Evolutionary conservation across 2,797 vertebrate genomes (phyloP).

Genomic region (Pipistrellus kuhlii): DNA sequence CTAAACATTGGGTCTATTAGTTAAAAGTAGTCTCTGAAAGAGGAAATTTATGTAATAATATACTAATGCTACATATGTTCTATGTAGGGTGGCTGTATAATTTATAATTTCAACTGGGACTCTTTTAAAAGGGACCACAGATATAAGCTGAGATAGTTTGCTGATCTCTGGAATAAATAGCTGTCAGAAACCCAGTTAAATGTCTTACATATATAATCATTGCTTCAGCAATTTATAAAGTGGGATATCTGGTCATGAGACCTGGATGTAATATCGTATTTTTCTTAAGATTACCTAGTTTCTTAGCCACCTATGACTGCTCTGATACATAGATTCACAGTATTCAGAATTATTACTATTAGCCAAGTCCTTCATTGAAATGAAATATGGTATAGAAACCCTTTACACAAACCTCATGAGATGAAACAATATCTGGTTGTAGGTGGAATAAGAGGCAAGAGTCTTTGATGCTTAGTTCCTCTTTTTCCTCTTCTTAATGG

Average conservation of each 20-base stretch:
- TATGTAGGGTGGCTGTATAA: background rate
- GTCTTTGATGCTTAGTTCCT: fast-evolving
- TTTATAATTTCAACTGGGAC: background rate
- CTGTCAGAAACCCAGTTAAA: background rate
- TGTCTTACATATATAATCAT: background rate
- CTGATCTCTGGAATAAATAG: background rate
- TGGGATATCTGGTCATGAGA: background rate
- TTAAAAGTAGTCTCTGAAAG: background rate
- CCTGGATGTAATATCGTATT: background rate
- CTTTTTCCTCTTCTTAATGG: background rate
- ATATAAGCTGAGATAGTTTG: background rate
- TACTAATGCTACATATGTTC: background rate
- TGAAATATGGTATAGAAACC: background rate
- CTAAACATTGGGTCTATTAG: background rate
- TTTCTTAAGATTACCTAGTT: background rate
- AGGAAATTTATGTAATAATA: background rate
- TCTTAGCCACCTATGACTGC: background rate
- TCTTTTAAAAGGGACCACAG: background rate
- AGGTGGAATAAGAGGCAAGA: background rate
- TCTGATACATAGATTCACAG: background rate
- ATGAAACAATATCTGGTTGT: background rate
- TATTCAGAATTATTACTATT: constrained; percentile 2
- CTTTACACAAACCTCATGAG: background rate
- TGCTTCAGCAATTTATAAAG: constrained; percentile 50
- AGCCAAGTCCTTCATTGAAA: background rate